Evolutionary conservation across 2,797 vertebrate species (phyloP).

Genomic region (Rhinoraja longicauda): DNA sequence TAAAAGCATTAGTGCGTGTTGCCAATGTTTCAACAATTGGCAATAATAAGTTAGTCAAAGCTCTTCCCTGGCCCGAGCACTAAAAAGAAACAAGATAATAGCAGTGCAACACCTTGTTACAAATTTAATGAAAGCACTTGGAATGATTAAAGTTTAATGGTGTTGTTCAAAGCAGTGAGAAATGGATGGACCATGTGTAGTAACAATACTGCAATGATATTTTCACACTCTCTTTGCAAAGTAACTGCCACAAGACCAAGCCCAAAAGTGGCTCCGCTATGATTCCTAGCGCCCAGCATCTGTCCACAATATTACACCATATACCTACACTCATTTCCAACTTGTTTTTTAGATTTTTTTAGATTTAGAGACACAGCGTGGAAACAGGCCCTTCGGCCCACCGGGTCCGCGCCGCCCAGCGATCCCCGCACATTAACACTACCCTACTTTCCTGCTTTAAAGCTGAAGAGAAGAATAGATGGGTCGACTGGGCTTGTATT

Average conservation of each 20-base stretch:
- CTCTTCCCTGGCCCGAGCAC: neutral
- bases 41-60: conserved; percentile 1
- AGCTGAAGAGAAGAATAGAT: too few relatives aligned
- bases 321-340: neutral
- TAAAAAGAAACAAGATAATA: neutral
- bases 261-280: neutral
- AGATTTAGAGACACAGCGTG: too few relatives aligned
- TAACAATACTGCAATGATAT: neutral
- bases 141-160: conserved; percentile 23
- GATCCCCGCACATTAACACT: too few relatives aligned
- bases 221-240: neutral
- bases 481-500: neutral
- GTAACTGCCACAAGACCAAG: neutral
- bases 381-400: too few relatives aligned
- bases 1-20: neutral
- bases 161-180: neutral
- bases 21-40: neutral
- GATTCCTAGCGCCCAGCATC: neutral
- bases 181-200: neutral
- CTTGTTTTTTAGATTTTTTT: too few relatives aligned
- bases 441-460: conserved; percentile 2
- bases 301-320: neutral
- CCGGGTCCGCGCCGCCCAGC: too few relatives aligned
- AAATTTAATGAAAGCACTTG: conserved; percentile 26
- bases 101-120: neutral